Percentiles rank a stretch among this genome's conserved stretches.
These are phyloP conservation scores for Numida meleagris DNA, from an alignment of 2,113 vertebrate species.

Conservation along the genomic window DNA sequence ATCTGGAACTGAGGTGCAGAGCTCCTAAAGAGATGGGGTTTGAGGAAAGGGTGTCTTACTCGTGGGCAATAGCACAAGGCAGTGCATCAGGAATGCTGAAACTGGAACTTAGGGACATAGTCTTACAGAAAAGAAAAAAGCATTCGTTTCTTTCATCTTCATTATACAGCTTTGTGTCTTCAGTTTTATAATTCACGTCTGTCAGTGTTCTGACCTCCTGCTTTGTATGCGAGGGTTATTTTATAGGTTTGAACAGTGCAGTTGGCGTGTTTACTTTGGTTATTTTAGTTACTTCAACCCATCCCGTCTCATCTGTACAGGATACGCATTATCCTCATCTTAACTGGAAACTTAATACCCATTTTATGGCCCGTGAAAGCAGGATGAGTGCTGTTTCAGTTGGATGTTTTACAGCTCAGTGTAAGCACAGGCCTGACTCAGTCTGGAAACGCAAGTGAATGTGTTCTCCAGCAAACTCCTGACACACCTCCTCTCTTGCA, in stretches of 20 bases:
- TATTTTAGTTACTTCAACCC: not conserved
- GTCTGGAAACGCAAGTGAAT: not conserved
- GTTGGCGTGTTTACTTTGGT: not conserved
- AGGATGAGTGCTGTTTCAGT: not conserved
- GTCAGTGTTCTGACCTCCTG: not conserved
- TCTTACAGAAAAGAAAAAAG: not conserved
- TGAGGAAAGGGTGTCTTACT: not conserved
- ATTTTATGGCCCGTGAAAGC: not conserved
- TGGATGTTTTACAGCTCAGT: not conserved
- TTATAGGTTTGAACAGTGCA: not conserved
- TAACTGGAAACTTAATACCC: fast-evolving
- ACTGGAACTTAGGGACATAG: fast-evolving
- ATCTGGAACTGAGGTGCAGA: not conserved
- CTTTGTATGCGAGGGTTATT: not conserved
- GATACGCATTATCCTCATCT: not conserved
- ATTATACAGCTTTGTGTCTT: not conserved
- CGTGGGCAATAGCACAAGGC: fast-evolving
- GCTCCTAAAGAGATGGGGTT: not conserved
- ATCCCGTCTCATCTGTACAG: not conserved
- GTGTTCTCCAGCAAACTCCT: not conserved
- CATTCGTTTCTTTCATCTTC: not conserved
- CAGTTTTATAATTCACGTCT: not conserved
- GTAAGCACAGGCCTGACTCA: not conserved
- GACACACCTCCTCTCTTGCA: not conserved
- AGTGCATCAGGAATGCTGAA: fast-evolving